Evolutionary conservation across 2,888 invertebrate genomes (phyloP).

Genomic region (Plebejus melissa): DNA sequence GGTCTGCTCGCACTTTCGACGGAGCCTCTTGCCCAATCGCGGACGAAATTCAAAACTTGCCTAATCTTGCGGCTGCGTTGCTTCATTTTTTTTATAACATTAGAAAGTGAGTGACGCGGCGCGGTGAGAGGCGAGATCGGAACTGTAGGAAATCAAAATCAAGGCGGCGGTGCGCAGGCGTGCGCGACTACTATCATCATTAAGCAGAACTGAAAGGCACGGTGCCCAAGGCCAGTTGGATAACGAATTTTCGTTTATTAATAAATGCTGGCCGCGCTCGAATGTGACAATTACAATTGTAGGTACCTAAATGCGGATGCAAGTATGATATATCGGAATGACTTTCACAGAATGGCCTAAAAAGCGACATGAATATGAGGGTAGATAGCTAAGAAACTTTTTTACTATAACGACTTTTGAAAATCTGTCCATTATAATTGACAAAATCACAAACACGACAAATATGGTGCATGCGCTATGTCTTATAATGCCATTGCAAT

Average conservation of each 20-base stretch:
- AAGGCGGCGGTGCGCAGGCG: slow-evolving; percentile 37
- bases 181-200: slow-evolving; percentile 74
- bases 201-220: slow-evolving; percentile 76
- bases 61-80: slow-evolving; percentile 33
- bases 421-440: not conserved
- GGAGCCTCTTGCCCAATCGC: slow-evolving; percentile 66
- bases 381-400: not conserved
- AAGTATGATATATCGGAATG: slow-evolving; percentile 37
- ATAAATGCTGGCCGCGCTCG: slow-evolving; percentile 68
- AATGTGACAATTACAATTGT: slow-evolving; percentile 66
- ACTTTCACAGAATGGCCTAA: not conserved
- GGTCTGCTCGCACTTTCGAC: slow-evolving; percentile 61
- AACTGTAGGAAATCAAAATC: slow-evolving; percentile 26
- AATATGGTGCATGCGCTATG: not conserved
- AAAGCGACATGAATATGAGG: not conserved
- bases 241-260: slow-evolving; percentile 78
- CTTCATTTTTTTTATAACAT: slow-evolving; percentile 29
- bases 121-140: slow-evolving; percentile 24
- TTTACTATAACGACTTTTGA: not conserved
- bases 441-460: not conserved
- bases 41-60: slow-evolving; percentile 58
- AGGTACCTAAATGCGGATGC: slow-evolving; percentile 53
- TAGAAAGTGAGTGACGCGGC: slow-evolving; percentile 33
- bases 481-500: no score
- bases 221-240: slow-evolving; percentile 70